Evolutionary conservation across 2,888 invertebrate genomes (phyloP).

Genomic region (Coremacera marginata): DNA sequence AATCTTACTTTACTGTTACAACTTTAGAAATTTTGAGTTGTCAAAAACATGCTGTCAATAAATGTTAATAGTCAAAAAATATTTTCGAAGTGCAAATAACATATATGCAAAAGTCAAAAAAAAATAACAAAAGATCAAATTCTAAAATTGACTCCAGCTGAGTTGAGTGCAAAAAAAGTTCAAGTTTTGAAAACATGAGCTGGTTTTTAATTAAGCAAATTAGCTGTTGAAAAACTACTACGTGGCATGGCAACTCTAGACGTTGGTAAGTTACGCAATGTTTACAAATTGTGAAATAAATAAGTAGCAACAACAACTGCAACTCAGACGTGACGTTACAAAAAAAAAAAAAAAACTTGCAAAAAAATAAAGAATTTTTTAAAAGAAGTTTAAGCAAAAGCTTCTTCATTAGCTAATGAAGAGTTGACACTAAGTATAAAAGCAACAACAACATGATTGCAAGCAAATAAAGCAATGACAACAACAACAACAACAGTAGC

Average conservation of each 20-base stretch:
- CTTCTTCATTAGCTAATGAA: slow-evolving; percentile 42
- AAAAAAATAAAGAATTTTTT: not conserved
- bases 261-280: not conserved
- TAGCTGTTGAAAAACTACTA: not conserved
- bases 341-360: not conserved
- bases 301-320: slow-evolving; percentile 14
- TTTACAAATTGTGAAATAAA: slow-evolving; percentile 35
- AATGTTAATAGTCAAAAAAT: not conserved
- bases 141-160: not conserved
- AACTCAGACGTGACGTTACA: slow-evolving; percentile 13
- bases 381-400: slow-evolving; percentile 18
- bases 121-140: not conserved
- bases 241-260: not conserved
- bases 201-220: slow-evolving; percentile 23
- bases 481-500: slow-evolving; percentile 10
- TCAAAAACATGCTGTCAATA: not conserved
- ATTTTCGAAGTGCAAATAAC: not conserved
- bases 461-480: not conserved
- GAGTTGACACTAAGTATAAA: slow-evolving; percentile 36
- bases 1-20: too few species aligned
- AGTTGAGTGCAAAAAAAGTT: not conserved
- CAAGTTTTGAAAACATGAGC: slow-evolving; percentile 12
- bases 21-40: not conserved
- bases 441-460: not conserved
- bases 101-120: not conserved